phyloP scores from a whole-genome alignment of 2,888 invertebrate genomes.

The Pachydiplax longipennis region DNA sequence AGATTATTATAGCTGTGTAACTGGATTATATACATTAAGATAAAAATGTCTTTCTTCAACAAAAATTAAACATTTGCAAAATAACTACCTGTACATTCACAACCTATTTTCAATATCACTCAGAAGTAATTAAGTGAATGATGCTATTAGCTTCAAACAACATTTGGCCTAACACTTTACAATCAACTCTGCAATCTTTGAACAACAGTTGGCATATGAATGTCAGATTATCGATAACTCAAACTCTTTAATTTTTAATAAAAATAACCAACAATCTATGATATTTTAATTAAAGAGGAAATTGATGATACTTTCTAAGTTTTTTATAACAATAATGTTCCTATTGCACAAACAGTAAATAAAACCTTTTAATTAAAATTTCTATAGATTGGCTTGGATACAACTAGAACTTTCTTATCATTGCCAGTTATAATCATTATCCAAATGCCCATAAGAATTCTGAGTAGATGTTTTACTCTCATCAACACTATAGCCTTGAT shows the following conservation, averaged over 20 bases:
- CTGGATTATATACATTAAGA: constrained; percentile 14
- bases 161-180: neutral
- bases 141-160: neutral
- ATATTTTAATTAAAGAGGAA: neutral
- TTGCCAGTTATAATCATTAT: constrained; percentile 37
- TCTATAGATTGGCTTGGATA: neutral
- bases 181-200: neutral
- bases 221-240: neutral
- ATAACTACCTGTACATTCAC: constrained; percentile 42
- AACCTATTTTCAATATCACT: constrained; percentile 42
- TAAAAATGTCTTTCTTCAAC: constrained; percentile 12
- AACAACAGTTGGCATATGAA: neutral
- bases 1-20: neutral
- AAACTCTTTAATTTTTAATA: neutral
- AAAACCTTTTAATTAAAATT: neutral
- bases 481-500: constrained; percentile 20
- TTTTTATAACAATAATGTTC: neutral
- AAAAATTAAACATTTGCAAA: constrained; percentile 34
- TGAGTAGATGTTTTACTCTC: constrained; percentile 19
- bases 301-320: constrained; percentile 1
- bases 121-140: constrained; percentile 11
- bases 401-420: neutral
- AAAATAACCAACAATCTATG: neutral
- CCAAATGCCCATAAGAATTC: constrained; percentile 11
- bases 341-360: constrained; percentile 3